Percentiles rank a stretch among this genome's conserved stretches.
These are phyloP conservation scores for Cremastobaeus sp. DNA, from an alignment of 2,888 invertebrate species.

Conservation along the genomic window DNA sequence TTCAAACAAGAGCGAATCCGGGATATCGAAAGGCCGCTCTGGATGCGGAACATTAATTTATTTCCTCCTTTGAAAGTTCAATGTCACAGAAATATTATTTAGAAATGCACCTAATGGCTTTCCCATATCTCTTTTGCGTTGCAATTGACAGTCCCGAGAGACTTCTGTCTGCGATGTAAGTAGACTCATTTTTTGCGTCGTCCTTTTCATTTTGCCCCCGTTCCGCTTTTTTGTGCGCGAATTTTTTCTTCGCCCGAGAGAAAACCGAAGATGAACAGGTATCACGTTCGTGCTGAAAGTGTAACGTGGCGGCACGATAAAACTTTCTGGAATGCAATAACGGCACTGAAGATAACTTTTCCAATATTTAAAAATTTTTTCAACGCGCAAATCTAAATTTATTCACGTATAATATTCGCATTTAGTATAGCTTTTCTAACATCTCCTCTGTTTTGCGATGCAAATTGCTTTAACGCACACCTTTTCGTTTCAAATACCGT, in stretches of 20 bases:
- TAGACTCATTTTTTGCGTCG: constrained; percentile 31
- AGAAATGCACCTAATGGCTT: constrained; percentile 31
- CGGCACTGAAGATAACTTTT: constrained; percentile 56
- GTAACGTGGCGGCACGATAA: constrained; percentile 57
- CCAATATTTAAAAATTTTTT: constrained; percentile 56
- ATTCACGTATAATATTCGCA: constrained; percentile 56
- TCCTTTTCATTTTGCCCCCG: background rate
- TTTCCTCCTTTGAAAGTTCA: constrained; percentile 45
- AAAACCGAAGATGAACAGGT: constrained; percentile 57
- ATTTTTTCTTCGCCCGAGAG: constrained; percentile 39
- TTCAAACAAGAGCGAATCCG: constrained; percentile 7
- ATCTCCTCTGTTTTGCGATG: constrained; percentile 53
- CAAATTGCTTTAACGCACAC: constrained; percentile 46
- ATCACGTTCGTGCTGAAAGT: constrained; percentile 59
- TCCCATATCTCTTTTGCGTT: constrained; percentile 36
- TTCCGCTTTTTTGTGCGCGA: constrained; percentile 13
- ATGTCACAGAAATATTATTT: constrained; percentile 48
- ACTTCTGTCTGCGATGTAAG: constrained; percentile 30
- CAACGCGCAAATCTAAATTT: constrained; percentile 54
- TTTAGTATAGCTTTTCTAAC: constrained; percentile 50
- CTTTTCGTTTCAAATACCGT: constrained; percentile 36
- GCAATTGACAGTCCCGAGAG: constrained; percentile 43
- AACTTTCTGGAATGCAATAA: constrained; percentile 58
- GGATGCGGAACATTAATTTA: constrained; percentile 31
- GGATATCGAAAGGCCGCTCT: constrained; percentile 1